These are phyloP conservation scores for Diplogasteroides magnus DNA, from an alignment of 1,140 invertebrate genomes.

Conservation along the genomic window DNA sequence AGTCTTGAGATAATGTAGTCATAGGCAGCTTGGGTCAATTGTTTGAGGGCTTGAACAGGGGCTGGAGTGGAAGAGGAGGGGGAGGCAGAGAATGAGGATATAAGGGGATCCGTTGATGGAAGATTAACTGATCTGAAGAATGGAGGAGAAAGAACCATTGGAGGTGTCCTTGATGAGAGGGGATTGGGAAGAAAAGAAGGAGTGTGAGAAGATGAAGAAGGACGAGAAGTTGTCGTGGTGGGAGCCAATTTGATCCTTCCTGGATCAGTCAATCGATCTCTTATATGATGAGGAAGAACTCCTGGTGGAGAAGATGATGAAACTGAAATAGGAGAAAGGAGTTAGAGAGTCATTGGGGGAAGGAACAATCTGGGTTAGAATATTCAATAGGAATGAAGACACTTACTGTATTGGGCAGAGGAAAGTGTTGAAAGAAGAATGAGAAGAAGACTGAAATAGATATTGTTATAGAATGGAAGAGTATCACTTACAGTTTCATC, in stretches of 20 bases:
- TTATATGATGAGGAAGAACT: not conserved
- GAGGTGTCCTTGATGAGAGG: not conserved
- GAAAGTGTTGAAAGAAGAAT: not conserved
- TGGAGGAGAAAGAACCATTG: not conserved
- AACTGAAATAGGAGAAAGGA: not conserved
- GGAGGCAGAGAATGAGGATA: not conserved
- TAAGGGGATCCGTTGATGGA: not conserved
- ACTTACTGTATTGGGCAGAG: not conserved
- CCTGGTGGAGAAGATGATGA: not conserved
- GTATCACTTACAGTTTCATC: not conserved
- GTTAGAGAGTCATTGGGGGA: not conserved
- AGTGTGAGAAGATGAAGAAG: not conserved
- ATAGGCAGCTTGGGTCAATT: not conserved
- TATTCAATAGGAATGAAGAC: not conserved
- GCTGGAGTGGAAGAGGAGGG: not conserved
- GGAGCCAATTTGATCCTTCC: not conserved
- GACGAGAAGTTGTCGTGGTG: not conserved
- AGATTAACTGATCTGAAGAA: not conserved
- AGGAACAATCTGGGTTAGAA: not conserved
- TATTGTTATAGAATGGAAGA: not conserved
- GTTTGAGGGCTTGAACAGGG: not conserved
- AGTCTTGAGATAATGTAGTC: not conserved
- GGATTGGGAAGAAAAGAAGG: not conserved
- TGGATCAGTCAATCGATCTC: not conserved
- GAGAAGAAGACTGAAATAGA: not conserved